Evolutionary conservation across 2,113 vertebrate genomes (phyloP).

Genomic region (Grammomys surdaster): DNA sequence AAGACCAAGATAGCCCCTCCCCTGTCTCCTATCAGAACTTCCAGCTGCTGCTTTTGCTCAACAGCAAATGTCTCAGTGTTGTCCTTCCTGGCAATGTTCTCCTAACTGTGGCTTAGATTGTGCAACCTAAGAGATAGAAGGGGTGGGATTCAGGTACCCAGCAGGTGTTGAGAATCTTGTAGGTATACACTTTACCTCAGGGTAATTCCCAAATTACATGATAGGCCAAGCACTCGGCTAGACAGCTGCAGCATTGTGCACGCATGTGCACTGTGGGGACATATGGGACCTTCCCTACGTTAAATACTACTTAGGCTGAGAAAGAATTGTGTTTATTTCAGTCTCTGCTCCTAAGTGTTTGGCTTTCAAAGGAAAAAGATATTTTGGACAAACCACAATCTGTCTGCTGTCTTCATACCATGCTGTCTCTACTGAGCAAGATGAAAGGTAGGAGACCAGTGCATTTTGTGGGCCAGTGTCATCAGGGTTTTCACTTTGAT

Average conservation of each 20-base stretch:
- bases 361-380: constrained; percentile 95
- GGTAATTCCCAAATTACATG: background rate
- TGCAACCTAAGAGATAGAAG: background rate
- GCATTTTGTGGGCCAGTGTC: rapidly evolving
- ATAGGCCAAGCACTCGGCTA: background rate
- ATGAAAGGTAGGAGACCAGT: constrained; percentile 91
- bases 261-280: background rate
- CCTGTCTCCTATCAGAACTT: background rate
- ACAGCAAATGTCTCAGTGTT: background rate
- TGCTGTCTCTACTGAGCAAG: constrained; percentile 92
- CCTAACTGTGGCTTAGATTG: background rate
- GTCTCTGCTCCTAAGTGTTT: constrained; percentile 95
- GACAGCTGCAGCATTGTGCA: background rate
- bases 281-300: background rate
- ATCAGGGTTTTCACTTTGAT: no score
- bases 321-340: constrained; percentile 78
- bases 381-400: constrained; percentile 90
- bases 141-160: background rate
- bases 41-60: background rate
- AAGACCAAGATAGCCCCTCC: background rate
- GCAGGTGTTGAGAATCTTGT: background rate
- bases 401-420: constrained; percentile 90
- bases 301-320: background rate
- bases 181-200: background rate
- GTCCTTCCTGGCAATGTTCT: no score